Base-by-base conservation (phyloP, 2,113 vertebrate genomes). In the Tympanuchus pallidicinctus region DNA sequence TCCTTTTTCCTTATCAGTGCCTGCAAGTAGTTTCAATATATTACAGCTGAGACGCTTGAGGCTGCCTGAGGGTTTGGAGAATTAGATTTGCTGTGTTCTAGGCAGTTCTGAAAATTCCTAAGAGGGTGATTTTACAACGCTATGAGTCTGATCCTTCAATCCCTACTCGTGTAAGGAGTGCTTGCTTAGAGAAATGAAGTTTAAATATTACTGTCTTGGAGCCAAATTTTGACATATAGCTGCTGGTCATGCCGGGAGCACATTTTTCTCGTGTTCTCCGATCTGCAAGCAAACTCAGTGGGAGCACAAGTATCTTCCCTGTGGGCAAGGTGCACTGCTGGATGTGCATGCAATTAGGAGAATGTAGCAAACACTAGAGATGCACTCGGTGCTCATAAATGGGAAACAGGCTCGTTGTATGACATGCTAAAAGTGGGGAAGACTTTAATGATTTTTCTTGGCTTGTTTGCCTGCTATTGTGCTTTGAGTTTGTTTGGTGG, bases 191-290 rank as follows among this genome's bases (percentile, higher is more conserved):
- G 93, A 94, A 96, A 94, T 78, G 88, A 65, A 65, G 90, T 78
- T 94, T 84, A 87, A 94, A 82, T 77, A 89, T 72, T 22, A 89
- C 79, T 92, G 85, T 93, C 95, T 95, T 91, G 60, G 75, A 94
- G 94, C 91, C 96, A 96, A 92, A 83, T 94, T 93, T 93, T 94
- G 94, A 97, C 91, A 96, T 91, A 91, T 96, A 96, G 94, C 95
- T 94, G 93, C 91, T 94, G 94, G 94, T 61, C 93, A 94, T 86
- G 91, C 93, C 86, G 0, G 73, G 63, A 90, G 91, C 93, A 91
- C 43, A 19, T 82, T 93, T 95, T 80, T 66, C 71, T 91, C 27
- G 2, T 36, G 56, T 19, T 88, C 30, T 71, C 60, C 89, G 17
- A 67, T 36, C 90, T 78, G 32, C 54, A 47, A 6, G 84, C 77